Evolutionary conservation across 2,888 invertebrate genomes (phyloP).

Genomic region (Dryobota labecula): DNA sequence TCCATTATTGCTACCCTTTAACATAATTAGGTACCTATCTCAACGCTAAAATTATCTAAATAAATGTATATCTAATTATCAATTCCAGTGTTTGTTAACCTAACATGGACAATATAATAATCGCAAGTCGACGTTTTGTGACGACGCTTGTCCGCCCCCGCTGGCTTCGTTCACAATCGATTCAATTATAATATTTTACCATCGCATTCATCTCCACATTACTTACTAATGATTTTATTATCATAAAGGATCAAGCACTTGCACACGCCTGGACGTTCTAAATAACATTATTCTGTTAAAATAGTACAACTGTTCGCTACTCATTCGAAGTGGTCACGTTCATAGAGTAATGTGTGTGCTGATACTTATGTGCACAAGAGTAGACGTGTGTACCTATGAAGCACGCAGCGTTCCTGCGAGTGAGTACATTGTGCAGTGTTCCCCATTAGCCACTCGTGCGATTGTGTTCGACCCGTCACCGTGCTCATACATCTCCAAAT

Average conservation of each 20-base stretch:
- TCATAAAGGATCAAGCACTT: conserved; percentile 38
- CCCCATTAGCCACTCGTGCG: conserved; percentile 18
- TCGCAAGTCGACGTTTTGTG: conserved; percentile 57
- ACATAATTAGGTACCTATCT: conserved; percentile 58
- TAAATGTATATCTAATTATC: conserved; percentile 72
- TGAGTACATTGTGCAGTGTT: conserved; percentile 27
- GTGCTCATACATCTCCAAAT: conserved; percentile 6
- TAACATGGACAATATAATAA: conserved; percentile 74
- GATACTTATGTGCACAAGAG: not conserved
- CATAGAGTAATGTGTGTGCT: not conserved
- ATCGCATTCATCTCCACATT: conserved; percentile 69
- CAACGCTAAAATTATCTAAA: conserved; percentile 63
- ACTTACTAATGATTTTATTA: conserved; percentile 39
- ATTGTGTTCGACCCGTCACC: conserved; percentile 28
- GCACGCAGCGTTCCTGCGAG: not conserved
- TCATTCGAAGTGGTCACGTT: conserved; percentile 1
- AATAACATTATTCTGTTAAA: conserved; percentile 12
- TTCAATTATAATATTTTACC: conserved; percentile 63
- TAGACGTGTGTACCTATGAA: not conserved
- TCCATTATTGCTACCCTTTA: conserved; percentile 55
- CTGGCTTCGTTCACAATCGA: conserved; percentile 40
- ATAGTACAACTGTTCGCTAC: conserved; percentile 11
- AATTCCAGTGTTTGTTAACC: conserved; percentile 75
- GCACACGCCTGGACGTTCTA: conserved; percentile 33
- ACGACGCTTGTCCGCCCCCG: conserved; percentile 22